Base-by-base conservation (phyloP, 2,888 invertebrate species). In the Hesperia comma region DNA sequence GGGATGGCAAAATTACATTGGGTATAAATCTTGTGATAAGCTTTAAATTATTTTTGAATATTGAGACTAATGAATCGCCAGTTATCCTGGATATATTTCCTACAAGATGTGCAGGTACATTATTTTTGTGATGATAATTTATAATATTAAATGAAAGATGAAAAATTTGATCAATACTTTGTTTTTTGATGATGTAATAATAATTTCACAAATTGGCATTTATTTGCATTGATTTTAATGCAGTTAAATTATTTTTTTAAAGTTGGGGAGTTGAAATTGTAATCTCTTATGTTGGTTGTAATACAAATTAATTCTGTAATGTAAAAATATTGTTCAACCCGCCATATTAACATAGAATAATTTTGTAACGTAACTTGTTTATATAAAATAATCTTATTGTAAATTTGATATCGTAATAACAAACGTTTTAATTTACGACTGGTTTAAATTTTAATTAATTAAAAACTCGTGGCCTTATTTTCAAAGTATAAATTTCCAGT, bases 21-120 rank as follows among this genome's bases (percentile, higher is more conserved):
- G 75, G 81, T 80, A 85, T 85, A 82, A 82, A 80, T 82, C 78
- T 78, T 84, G 83, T 86, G 83, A 89, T 90, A 87, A 90, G 90
- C 90, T 90, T 91, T 92, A 92, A 92, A 90, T 90, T 90, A 89
- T 91, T 92, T 86, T 87, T 88, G 78, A 78, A 84, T 76, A 78
- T 82, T 83, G 74, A 77, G 75, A 78, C 79, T 77, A 70, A 75
- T 73, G 72, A 73, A 76, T 73, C 73, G 71, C 75, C 70, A 56
- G 72, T 74, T 75, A 71, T 79, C 82, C 81, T 77, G 79, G 78
- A 75, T 87, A 83, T 85, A 82, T 80, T 83, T 61, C 61, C 83
- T 85, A 83, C 80, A 83, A 82, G 78, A 80, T 79, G 80, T 78
- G 77, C 80, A 79, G 87, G 88, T 91, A 87, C 88, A 86, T 87